These are phyloP conservation scores for Salpingus planirostris DNA, from an alignment of 2,888 invertebrate genomes.

Conservation along the genomic window DNA sequence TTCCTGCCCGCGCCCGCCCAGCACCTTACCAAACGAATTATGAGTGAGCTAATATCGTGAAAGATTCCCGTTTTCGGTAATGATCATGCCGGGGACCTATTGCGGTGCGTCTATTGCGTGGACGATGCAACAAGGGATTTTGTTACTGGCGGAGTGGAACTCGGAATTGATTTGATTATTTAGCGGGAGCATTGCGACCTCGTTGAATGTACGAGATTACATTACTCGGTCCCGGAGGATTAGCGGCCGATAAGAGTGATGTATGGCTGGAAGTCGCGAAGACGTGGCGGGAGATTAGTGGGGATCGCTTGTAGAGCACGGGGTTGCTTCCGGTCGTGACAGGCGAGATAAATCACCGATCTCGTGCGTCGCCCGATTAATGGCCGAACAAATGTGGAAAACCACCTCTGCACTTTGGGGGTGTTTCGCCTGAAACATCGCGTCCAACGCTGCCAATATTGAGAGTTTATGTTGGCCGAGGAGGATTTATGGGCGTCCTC, in stretches of 20 bases:
- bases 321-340: constrained; percentile 42
- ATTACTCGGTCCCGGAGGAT: constrained; percentile 33
- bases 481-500: constrained; percentile 20
- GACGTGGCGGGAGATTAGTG: constrained; percentile 41
- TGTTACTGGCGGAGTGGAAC: no score
- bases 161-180: no score
- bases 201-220: constrained; percentile 24
- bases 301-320: constrained; percentile 40
- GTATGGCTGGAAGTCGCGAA: constrained; percentile 41
- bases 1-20: no score
- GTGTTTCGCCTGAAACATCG: constrained; percentile 27
- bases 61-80: no score
- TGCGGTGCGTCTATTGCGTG: no score
- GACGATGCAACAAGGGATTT: no score
- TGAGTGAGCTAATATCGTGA: no score
- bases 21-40: no score
- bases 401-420: constrained; percentile 39
- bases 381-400: constrained; percentile 43
- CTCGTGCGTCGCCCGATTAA: constrained; percentile 36
- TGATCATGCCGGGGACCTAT: no score
- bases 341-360: constrained; percentile 40
- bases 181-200: no score
- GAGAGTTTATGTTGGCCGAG: constrained; percentile 25
- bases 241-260: constrained; percentile 38
- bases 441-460: constrained; percentile 26